phyloP scores from a whole-genome alignment of 2,113 vertebrate species.

The Nesoenas mayeri region DNA sequence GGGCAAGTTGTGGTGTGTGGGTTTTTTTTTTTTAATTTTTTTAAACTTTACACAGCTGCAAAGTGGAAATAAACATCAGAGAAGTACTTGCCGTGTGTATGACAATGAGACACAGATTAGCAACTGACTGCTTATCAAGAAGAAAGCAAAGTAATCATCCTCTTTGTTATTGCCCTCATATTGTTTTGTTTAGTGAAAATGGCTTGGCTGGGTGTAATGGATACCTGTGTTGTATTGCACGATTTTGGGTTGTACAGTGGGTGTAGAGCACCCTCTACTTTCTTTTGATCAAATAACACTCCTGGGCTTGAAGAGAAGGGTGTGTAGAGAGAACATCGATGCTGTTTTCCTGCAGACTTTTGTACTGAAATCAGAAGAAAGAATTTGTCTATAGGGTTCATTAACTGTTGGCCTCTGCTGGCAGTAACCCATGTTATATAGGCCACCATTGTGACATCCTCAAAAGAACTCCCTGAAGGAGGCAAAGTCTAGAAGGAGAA shows the following conservation, averaged over 20 bases:
- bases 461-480: conserved; percentile 90
- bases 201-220: background rate
- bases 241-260: conserved; percentile 70
- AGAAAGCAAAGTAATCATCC: background rate
- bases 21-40: background rate
- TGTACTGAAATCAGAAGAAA: conserved; percentile 85
- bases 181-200: background rate
- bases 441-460: conserved; percentile 90
- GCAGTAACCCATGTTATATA: conserved; percentile 95
- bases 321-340: conserved; percentile 29
- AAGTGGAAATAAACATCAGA: background rate
- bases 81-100: background rate
- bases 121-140: background rate
- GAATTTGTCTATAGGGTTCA: conserved; percentile 89
- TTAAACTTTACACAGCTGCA: background rate
- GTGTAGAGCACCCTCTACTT: conserved; percentile 92
- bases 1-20: background rate
- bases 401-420: conserved; percentile 89
- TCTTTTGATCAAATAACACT: conserved; percentile 79
- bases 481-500: conserved; percentile 84
- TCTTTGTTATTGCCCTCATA: background rate
- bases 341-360: conserved; percentile 77
- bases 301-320: conserved; percentile 48
- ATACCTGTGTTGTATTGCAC: background rate
- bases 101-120: background rate